Evolutionary conservation across 2,888 invertebrate species (phyloP).

Genomic region (Meteorus colon): DNA sequence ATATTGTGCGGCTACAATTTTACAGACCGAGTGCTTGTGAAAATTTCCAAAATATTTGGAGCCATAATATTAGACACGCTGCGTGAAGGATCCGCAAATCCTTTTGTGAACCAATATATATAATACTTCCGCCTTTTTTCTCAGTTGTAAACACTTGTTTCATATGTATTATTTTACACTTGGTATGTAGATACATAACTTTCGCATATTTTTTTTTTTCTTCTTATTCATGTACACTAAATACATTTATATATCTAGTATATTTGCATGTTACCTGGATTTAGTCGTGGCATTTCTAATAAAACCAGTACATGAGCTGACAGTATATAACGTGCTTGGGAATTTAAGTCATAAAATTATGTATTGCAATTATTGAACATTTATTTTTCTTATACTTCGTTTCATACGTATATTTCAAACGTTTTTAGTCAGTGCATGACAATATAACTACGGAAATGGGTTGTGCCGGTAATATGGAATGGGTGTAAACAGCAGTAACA

Average conservation of each 20-base stretch:
- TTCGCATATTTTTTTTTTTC: neutral
- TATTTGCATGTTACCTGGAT: no score
- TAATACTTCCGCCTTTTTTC: conserved; percentile 18
- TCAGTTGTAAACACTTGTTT: neutral
- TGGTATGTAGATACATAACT: no score
- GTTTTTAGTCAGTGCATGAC: conserved; percentile 12
- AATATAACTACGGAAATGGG: conserved; percentile 9
- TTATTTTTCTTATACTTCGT: conserved; percentile 7
- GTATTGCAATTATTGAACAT: conserved; percentile 15
- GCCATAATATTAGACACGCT: conserved; percentile 56
- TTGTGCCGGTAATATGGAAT: neutral
- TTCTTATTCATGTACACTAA: conserved; percentile 30
- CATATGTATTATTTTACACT: conserved; percentile 4
- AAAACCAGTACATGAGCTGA: no score
- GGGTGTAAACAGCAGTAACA: no score
- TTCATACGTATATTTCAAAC: no score
- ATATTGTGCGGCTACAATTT: conserved; percentile 54
- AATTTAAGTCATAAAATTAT: conserved; percentile 14
- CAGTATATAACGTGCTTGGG: neutral
- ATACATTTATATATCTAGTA: neutral
- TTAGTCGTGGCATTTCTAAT: no score
- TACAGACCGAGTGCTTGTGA: conserved; percentile 49
- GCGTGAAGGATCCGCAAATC: conserved; percentile 41
- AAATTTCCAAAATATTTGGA: conserved; percentile 61
- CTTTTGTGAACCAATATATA: conserved; percentile 23